Base-by-base conservation (phyloP, 2,797 vertebrate genomes). In the Carapus acus region DNA sequence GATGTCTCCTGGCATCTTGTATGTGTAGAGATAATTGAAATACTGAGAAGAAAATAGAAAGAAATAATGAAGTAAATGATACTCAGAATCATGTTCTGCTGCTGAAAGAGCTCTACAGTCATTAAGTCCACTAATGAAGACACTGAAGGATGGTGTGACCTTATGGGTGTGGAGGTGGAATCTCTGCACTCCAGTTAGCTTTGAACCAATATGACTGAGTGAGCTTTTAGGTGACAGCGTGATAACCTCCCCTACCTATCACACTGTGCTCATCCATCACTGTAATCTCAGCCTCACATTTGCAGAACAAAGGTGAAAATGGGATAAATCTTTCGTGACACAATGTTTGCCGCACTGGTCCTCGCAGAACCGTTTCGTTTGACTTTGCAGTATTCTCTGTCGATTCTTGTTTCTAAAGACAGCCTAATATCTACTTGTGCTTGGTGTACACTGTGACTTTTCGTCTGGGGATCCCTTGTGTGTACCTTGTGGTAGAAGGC, bases 1-100 rank as follows among this genome's bases (percentile, higher is more conserved):
- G 77, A 99, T 98, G 76, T 99, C 96, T 59, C 95, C 96, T 6
- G 96, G 95, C 95, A 99, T 98, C 85, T 97, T 99, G 78, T 98
- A 99, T 1, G 96, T 94, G 73, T 99, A 98, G 70, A 99, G 85
- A 69, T 98, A 97, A 83, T 99, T 99, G 80, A 97, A 98, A 80
- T 98, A 98, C 95, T 98, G 82, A 14, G 71, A 76, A 0, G 73
- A 20, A 83, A 59, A 43, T 8, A 27, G 9, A 46, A n/a, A 58
- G 12, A n/a, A 2, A 40, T 24, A 42, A 2, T 2, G 16, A 20
- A 19, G 3, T 8, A 20, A n/a, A 49, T 8, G 12, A 43, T 16
- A 14, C 15, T 16, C 12, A 5, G n/a, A 43, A 6, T 13, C 8
- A 34, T 18, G 37, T 8, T 41, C 19, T 34, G 48, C 41, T 13